These are phyloP conservation scores for Clarias magur DNA, from an alignment of 2,113 vertebrate genomes.

Conservation along the genomic window DNA sequence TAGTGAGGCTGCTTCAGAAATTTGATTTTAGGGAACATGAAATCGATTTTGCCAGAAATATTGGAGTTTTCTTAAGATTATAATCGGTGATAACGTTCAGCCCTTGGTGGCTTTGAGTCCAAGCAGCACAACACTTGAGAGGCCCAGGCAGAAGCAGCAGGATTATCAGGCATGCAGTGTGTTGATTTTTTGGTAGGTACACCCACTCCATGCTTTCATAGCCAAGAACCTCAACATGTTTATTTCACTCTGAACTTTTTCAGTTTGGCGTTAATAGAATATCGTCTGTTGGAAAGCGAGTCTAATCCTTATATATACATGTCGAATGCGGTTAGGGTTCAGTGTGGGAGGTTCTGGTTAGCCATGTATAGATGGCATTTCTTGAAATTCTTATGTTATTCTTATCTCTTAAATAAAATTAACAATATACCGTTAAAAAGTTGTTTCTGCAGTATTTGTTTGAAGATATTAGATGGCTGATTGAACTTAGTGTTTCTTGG, in stretches of 20 bases:
- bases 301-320: slow-evolving; percentile 38
- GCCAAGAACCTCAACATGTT: slow-evolving; percentile 49
- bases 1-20: background rate
- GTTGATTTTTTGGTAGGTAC: slow-evolving; percentile 41
- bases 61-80: background rate
- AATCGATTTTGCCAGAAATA: background rate
- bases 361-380: slow-evolving; percentile 1
- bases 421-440: background rate
- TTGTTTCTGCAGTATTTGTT: too few relatives aligned
- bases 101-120: background rate
- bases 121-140: background rate
- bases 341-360: slow-evolving; percentile 33
- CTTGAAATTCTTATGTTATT: background rate
- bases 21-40: background rate
- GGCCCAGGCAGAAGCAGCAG: slow-evolving; percentile 17
- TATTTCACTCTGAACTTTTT: slow-evolving; percentile 33
- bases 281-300: slow-evolving; percentile 41
- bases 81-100: background rate
- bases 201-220: slow-evolving; percentile 16
- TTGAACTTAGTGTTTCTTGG: background rate
- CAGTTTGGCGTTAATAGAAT: slow-evolving; percentile 40
- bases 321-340: slow-evolving; percentile 7
- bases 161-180: slow-evolving; percentile 31
- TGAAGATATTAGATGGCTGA: background rate
- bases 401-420: background rate